phyloP scores from a whole-genome alignment of 2,113 vertebrate genomes.

The Drymodes brunneopygia region DNA sequence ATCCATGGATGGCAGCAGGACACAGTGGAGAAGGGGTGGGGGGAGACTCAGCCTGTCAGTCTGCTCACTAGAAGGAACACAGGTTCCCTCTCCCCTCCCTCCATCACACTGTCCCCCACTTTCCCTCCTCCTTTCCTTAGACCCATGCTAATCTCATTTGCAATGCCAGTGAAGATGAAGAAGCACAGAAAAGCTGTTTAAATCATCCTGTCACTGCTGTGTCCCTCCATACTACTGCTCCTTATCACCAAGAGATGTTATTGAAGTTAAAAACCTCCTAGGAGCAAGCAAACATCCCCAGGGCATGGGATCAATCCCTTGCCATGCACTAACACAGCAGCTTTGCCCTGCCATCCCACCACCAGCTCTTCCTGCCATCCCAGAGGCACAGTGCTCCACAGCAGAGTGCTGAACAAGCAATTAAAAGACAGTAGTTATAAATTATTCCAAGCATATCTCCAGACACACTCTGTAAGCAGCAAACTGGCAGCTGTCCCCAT shows the following conservation, averaged over 20 bases:
- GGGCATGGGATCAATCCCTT: background rate
- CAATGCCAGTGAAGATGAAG: constrained; percentile 60
- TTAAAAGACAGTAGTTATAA: background rate
- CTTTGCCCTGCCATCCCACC: background rate
- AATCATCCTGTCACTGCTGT: constrained; percentile 66
- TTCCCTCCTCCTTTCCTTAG: background rate
- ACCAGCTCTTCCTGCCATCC: background rate
- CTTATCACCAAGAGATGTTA: constrained; percentile 45
- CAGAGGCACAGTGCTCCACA: background rate
- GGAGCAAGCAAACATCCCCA: constrained; percentile 16
- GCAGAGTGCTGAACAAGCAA: constrained; percentile 12
- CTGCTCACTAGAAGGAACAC: background rate
- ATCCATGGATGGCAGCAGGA: background rate
- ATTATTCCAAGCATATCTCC: background rate
- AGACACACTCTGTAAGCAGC: background rate
- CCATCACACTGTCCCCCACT: background rate
- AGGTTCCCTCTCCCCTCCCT: background rate
- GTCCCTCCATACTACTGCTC: background rate
- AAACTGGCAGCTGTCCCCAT: background rate
- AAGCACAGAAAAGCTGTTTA: constrained; percentile 62
- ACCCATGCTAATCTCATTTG: constrained; percentile 63
- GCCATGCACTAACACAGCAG: background rate
- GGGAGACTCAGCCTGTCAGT: background rate
- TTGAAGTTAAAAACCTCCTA: constrained; percentile 65
- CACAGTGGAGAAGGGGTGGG: background rate